These are phyloP conservation scores for Gouania willdenowi DNA, from an alignment of 2,797 vertebrate genomes.

Conservation along the genomic window DNA sequence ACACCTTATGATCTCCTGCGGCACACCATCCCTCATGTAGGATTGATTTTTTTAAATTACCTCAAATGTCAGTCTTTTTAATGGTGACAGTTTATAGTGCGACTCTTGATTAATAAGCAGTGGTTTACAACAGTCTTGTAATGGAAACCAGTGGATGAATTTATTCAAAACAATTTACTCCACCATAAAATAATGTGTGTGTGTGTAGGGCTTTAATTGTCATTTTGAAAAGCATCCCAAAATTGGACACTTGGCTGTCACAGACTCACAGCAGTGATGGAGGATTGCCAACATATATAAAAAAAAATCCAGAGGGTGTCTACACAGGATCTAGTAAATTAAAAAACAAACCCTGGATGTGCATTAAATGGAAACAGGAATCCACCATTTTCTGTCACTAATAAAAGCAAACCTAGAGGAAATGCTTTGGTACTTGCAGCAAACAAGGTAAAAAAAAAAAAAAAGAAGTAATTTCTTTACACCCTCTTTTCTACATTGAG, in stretches of 20 bases:
- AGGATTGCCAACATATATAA: constrained; percentile 20
- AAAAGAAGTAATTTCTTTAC: too few species aligned
- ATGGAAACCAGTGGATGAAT: background rate
- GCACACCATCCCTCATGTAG: too few species aligned
- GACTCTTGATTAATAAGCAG: background rate
- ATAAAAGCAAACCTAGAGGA: background rate
- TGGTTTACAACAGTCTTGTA: background rate
- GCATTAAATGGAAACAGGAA: constrained; percentile 9
- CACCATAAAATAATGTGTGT: constrained; percentile 1
- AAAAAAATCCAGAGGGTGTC: constrained; percentile 14
- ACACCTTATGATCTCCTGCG: too few species aligned
- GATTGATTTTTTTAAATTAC: background rate
- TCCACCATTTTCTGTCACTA: background rate
- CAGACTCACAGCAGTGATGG: constrained; percentile 22
- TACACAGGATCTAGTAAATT: constrained; percentile 10
- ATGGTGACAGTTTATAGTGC: background rate
- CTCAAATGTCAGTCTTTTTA: background rate
- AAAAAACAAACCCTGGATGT: constrained; percentile 6
- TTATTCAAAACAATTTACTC: background rate
- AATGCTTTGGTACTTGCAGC: background rate
- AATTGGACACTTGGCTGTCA: constrained; percentile 28
- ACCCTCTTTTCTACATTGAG: too few species aligned
- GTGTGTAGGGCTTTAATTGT: background rate
- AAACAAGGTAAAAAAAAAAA: background rate
- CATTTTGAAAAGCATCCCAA: constrained; percentile 21